phyloP scores from a whole-genome alignment of 2,888 invertebrate genomes.

The Balanococcus diminutus region DNA sequence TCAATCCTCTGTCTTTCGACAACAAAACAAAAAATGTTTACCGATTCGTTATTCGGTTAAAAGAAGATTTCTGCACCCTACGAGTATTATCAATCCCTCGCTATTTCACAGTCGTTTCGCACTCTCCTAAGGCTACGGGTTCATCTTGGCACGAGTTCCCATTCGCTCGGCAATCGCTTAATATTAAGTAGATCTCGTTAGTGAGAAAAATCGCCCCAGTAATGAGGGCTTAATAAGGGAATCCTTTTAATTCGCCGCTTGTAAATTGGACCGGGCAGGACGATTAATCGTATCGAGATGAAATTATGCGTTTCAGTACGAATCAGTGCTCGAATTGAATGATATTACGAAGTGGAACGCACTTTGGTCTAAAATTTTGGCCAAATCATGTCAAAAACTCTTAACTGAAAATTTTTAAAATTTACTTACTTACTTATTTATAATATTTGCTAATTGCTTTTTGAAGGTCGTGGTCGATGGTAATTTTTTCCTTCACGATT shows the following conservation, averaged over 20 bases:
- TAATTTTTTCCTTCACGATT: no score
- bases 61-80: conserved; percentile 34
- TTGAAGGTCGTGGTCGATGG: no score
- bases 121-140: no score
- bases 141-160: conserved; percentile 17
- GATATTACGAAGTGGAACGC: no score
- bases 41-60: conserved; percentile 34
- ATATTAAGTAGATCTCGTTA: neutral
- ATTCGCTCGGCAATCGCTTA: neutral
- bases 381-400: no score
- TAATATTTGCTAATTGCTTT: no score
- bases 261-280: neutral
- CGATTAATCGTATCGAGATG: conserved; percentile 19
- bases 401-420: no score
- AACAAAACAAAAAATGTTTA: conserved; percentile 26
- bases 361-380: no score
- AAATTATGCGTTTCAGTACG: conserved; percentile 21
- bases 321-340: no score
- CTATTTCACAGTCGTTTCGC: neutral
- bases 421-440: no score
- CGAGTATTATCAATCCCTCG: conserved; percentile 27
- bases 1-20: neutral
- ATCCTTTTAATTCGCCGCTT: neutral
- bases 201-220: neutral
- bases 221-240: conserved; percentile 19